Evolutionary conservation across 2,113 vertebrate species (phyloP), one percentile per base, ranked within the genome.

Genomic region (Hippocampus comes): DNA sequence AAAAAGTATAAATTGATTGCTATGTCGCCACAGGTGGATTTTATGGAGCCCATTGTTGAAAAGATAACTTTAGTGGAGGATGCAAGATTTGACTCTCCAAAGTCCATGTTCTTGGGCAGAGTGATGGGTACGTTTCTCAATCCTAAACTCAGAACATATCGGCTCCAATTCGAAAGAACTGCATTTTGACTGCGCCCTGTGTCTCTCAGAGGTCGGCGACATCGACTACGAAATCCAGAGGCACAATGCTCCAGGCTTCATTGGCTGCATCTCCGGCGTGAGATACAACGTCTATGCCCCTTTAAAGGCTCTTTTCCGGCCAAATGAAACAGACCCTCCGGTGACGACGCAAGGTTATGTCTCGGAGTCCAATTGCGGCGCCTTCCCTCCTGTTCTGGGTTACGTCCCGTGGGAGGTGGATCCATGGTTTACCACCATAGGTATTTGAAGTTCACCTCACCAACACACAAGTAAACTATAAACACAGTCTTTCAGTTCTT

Each of bases 161-260:
- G 27, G 25, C 18, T 3, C 21, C 30, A 17, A 49, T 61, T 0
- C 20, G 57, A 25, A 27, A 27, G 1, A 20, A 14, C 34, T 8
- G 17, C 18, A 63, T 59, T 78, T 53, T 59, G 46, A 53, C 0
- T n/a, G 41, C 75, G 21, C 63, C 2, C 63, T 0, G 27, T 20
- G 25, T 61, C 41, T 59, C 49, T 70, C 84, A 94, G 97, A 99
- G 92, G 94, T 96, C 0, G 97, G 96, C 0, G 90, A 94, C 66
- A 95, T 99, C 2, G 96, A 99, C 79, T 93, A 95, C 0, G 97
- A 98, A 76, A 95, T 99, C 71, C 96, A 97, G 87, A 93, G 92
- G 55, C 95, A 96, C 83, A 99, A 99, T 83, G 95, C 94, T 0
- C 97, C 97, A 0, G 97, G 97, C 25, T 95, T 99, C 84, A 93